These are phyloP conservation scores for Ophion ventricosus DNA, from an alignment of 2,888 invertebrate species.

Conservation along the genomic window DNA sequence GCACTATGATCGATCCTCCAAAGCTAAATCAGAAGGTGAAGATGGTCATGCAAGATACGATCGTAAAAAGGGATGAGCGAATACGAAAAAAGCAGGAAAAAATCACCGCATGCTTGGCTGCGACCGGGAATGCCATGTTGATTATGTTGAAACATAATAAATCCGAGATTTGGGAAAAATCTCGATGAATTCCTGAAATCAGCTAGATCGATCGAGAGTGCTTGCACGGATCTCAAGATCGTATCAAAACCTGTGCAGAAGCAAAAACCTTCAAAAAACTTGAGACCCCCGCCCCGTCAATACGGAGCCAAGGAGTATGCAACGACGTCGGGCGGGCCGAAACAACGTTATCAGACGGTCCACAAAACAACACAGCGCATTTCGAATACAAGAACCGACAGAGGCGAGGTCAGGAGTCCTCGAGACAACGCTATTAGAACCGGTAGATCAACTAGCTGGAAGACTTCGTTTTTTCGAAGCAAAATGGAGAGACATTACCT, in stretches of 20 bases:
- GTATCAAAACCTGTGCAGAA: slow-evolving; percentile 7
- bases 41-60: not conserved
- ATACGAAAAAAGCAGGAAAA: slow-evolving; percentile 35
- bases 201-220: slow-evolving; percentile 9
- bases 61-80: slow-evolving; percentile 22
- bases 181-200: slow-evolving; percentile 21
- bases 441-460: slow-evolving; percentile 24
- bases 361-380: not conserved
- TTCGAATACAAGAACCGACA: slow-evolving; percentile 3
- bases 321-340: slow-evolving; percentile 19
- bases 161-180: slow-evolving; percentile 25
- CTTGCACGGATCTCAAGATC: slow-evolving; percentile 19
- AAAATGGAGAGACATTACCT: slow-evolving; percentile 21
- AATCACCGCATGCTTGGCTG: slow-evolving; percentile 27
- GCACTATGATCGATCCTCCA: slow-evolving; percentile 25
- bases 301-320: slow-evolving; percentile 5
- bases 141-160: not conserved
- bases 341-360: slow-evolving; percentile 16
- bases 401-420: not conserved
- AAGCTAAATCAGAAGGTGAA: slow-evolving; percentile 45
- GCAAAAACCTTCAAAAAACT: slow-evolving; percentile 20
- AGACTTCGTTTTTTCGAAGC: slow-evolving; percentile 12
- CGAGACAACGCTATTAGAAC: slow-evolving; percentile 22
- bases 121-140: slow-evolving; percentile 7
- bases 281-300: slow-evolving; percentile 28